Evolutionary conservation across 2,797 vertebrate genomes (phyloP), one percentile per base, ranked within the genome.

Genomic region (Darevskia mixta): DNA sequence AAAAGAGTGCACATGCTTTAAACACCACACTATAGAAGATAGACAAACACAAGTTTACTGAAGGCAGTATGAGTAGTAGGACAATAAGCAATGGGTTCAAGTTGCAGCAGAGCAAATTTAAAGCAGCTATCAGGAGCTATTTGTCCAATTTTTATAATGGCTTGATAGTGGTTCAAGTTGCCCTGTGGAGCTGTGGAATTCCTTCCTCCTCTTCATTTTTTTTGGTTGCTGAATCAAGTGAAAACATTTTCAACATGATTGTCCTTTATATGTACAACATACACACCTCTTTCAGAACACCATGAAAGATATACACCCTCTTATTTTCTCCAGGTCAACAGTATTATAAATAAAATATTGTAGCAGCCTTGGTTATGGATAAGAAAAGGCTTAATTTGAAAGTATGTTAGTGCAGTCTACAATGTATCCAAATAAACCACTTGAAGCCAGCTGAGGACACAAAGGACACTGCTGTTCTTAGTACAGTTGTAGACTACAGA

Each of bases 391-490:
- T 17, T 0, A 35, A 1, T 8, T 18, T 88, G 6, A 49, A 87
- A 90, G 71, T 89, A 61, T 75, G 66, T 3, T 58, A 87, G 25
- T 91, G 2, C 49, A 43, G 6, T 82, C 67, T 87, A 88, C 5
- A 86, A 58, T 77, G 38, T 73, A 86, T 7, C 84, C 4, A 71
- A 75, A 32, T 88, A 20, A 61, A 58, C 9, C 45, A 84, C 45
- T 61, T 55, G 35, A 71, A 69, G 17, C 2, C 83, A 83, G 85
- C 90, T 90, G 83, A 29, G 29, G 32, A 78, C 76, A 89, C 15
- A 85, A 73, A 86, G 73, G 43, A 55, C 89, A 86, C 88, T 86
- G 79, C 84, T 91, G 38, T 88, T 83, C 88, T 81, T 73, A 90
- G 8, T 66, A 77, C 72, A 88, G 78, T 58, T 82, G 87, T 78